Evolutionary conservation across 2,113 vertebrate species (phyloP).

Genomic region (Gobius niger): DNA sequence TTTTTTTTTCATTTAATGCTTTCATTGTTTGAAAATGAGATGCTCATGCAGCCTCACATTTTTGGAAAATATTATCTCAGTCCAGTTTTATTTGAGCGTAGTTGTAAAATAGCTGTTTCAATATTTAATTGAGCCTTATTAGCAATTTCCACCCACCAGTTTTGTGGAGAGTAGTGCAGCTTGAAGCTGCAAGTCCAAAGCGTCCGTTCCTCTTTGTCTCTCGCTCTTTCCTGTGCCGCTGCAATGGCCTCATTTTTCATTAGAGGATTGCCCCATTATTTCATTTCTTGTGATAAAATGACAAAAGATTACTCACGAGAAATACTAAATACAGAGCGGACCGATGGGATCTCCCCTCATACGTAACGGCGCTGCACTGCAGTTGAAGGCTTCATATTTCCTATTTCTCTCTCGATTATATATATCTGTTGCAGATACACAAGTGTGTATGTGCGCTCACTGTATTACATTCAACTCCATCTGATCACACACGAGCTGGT

Average conservation of each 20-base stretch:
- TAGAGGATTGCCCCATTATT: conserved; percentile 74
- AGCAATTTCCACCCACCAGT: conserved; percentile 15
- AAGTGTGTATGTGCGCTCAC: conserved; percentile 11
- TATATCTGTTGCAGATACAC: conserved; percentile 67
- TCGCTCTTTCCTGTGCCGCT: conserved; percentile 47
- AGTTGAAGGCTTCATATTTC: conserved; percentile 73
- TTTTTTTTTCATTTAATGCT: not conserved
- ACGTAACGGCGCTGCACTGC: conserved; percentile 60
- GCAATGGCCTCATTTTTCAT: conserved; percentile 69
- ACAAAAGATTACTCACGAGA: conserved; percentile 77
- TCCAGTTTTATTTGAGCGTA: not conserved
- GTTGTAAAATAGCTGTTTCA: conserved; percentile 5
- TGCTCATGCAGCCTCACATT: not conserved
- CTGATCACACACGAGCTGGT: conserved; percentile 63
- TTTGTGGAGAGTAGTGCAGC: conserved; percentile 18
- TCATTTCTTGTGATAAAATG: conserved; percentile 77
- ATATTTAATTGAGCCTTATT: conserved; percentile 38
- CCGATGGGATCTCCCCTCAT: conserved; percentile 75
- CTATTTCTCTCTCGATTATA: conserved; percentile 73
- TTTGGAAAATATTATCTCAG: not conserved
- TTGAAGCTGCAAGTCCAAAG: conserved; percentile 48
- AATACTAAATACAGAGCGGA: conserved; percentile 74
- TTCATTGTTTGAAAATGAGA: not conserved
- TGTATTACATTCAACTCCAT: conserved; percentile 58
- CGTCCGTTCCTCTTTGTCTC: conserved; percentile 53